phyloP scores from a whole-genome alignment of 2,797 vertebrate species.

The Loris lydekkerianus region DNA sequence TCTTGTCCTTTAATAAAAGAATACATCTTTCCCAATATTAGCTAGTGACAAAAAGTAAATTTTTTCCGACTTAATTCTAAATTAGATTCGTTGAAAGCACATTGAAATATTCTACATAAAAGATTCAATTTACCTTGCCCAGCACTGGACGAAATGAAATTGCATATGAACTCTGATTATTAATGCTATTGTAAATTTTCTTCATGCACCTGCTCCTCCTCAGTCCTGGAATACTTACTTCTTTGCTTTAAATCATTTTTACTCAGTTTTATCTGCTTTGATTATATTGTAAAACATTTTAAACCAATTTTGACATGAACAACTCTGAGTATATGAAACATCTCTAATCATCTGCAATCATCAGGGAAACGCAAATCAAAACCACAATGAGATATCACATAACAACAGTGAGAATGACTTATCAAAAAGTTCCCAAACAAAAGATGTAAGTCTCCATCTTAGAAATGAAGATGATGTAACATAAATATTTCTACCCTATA shows the following conservation, averaged over 20 bases:
- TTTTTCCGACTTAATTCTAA: constrained; percentile 55
- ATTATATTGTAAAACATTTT: not conserved
- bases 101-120: constrained; percentile 35
- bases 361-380: too few relatives aligned
- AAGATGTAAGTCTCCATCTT: too few relatives aligned
- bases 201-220: not conserved
- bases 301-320: not conserved
- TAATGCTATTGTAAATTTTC: not conserved
- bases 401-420: too few relatives aligned
- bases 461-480: too few relatives aligned
- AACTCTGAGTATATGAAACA: not conserved
- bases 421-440: too few relatives aligned
- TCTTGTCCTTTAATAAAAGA: constrained; percentile 23
- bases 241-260: not conserved
- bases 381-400: too few relatives aligned
- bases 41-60: not conserved
- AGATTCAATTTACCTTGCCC: not conserved
- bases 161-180: not conserved
- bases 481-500: too few relatives aligned
- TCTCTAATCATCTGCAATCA: too few relatives aligned
- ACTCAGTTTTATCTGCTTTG: not conserved
- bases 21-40: constrained; percentile 17
- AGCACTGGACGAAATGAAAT: not conserved
- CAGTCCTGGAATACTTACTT: not conserved
- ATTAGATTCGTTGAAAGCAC: constrained; percentile 46